Evolutionary conservation across 2,797 vertebrate species (phyloP), one percentile per base, ranked within the genome.

Genomic region (Pseudochaenichthys georgianus): DNA sequence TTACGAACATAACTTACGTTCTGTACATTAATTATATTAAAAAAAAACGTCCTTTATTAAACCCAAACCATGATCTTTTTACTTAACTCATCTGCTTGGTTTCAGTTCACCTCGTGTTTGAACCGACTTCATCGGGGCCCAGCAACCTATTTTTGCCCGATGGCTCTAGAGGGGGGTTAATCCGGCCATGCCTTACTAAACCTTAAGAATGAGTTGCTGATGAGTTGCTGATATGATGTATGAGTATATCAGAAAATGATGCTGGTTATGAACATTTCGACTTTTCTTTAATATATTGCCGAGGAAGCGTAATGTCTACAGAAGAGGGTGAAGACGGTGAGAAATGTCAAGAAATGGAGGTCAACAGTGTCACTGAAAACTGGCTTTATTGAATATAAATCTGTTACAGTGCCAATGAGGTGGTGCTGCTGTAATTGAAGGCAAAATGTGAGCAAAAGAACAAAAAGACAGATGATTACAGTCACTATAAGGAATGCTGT

Each of bases 341-440:
- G 42, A 46, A 61, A 50, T 47, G 19, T 55, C 13, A 63, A 64
- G 17, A 62, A 70, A 73, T 1, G n/a, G 9, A 66, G 3, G 3
- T 9, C 38, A 41, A 43, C 7, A 28, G 13, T 70, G 70, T 80
- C 48, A 67, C 62, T 75, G 83, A 85, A 89, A 85, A 89, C 73
- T 70, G 70, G 61, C 83, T 95, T 95, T 94, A 95, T 92, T 94
- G 87, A 89, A 89, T 85, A 92, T 79, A 87, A 89, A 90, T 87
- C 82, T 87, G 62, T 88, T 81, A 90, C 89, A 89, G 87, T 88
- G 87, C 54, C 72, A 71, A 80, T 60, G 73, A 84, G 70, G 66
- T 72, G 73, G 64, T 64, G 59, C 79, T 80, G 86, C 64, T 85
- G 68, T 48, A 70, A 57, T 57, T 75, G 23, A 71, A 70, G 31